Percentiles rank a stretch among this genome's conserved stretches.
Conservation (phyloP, 2,113 vertebrate genomes). For the Alethe castanea region DNA sequence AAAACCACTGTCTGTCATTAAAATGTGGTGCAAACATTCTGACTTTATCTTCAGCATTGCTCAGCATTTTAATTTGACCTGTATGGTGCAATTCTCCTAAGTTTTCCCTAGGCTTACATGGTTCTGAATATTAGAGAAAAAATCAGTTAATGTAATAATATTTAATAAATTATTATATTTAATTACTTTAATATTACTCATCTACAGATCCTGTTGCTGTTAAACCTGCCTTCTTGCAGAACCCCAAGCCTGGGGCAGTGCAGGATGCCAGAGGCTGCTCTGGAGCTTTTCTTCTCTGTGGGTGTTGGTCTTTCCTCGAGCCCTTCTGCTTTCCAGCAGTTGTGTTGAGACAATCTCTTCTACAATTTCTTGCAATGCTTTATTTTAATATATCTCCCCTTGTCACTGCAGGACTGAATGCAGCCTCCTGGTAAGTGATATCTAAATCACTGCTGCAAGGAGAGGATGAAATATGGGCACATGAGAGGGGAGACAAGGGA, state of each 20-base stretch:
- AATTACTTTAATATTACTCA: not conserved
- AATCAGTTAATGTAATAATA: not conserved
- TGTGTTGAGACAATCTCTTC: not conserved
- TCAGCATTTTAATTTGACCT: not conserved
- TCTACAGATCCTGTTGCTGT: not conserved
- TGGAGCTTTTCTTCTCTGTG: not conserved
- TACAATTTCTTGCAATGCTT: not conserved
- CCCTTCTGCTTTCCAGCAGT: not conserved
- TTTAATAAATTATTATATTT: not conserved
- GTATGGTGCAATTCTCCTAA: not conserved
- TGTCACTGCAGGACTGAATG: not conserved
- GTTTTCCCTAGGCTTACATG: not conserved
- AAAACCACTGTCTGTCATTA: not conserved
- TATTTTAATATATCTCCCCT: slow-evolving; percentile 31
- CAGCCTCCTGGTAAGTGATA: slow-evolving; percentile 12
- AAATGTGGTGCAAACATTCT: not conserved
- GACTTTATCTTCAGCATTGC: not conserved
- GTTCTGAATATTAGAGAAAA: not conserved
- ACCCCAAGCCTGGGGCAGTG: not conserved
- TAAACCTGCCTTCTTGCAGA: not conserved
- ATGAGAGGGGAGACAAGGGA: not conserved
- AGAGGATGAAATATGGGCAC: not conserved
- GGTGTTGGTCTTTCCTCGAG: not conserved
- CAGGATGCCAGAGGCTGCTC: not conserved
- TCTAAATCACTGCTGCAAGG: slow-evolving; percentile 20